Percentiles rank a stretch among this genome's conserved stretches.
These are phyloP conservation scores for Lasiurus borealis DNA, from an alignment of 2,113 vertebrate genomes.

Conservation along the genomic window DNA sequence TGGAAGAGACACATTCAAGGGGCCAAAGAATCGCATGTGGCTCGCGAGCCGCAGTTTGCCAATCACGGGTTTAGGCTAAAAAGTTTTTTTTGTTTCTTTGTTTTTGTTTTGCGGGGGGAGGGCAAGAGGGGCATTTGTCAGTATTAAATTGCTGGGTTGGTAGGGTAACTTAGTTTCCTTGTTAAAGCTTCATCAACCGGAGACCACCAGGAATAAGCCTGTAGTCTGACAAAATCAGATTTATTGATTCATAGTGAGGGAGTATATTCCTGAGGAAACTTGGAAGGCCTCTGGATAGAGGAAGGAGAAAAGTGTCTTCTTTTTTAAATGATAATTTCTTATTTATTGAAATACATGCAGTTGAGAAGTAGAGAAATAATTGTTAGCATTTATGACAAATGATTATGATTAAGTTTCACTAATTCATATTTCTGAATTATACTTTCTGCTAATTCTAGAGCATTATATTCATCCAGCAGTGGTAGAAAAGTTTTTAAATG, in stretches of 20 bases:
- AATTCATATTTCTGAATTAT: constrained; percentile 58
- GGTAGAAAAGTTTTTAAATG: constrained; percentile 52
- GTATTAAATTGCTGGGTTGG: background rate
- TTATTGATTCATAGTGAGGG: constrained; percentile 41
- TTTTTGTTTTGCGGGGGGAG: background rate
- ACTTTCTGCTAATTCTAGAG: constrained; percentile 66
- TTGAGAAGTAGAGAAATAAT: constrained; percentile 72
- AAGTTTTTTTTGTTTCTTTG: background rate
- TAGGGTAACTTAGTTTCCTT: constrained; percentile 52
- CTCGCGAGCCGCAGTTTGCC: too few relatives aligned
- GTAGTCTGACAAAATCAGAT: constrained; percentile 51
- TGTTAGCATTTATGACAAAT: constrained; percentile 74
- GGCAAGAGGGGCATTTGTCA: background rate
- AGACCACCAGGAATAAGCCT: constrained; percentile 10
- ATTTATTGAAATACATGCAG: constrained; percentile 79
- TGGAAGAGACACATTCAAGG: too few relatives aligned
- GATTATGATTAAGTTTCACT: constrained; percentile 60
- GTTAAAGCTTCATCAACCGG: constrained; percentile 2
- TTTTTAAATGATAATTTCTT: constrained; percentile 63
- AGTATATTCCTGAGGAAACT: background rate
- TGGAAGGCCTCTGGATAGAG: constrained; percentile 15
- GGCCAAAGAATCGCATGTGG: too few relatives aligned
- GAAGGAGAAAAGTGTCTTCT: background rate
- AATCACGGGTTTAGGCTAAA: background rate
- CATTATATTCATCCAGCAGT: constrained; percentile 75